Base-by-base conservation (phyloP, 64 coral and sea anemone species). In the Exaiptasia diaphana region DNA sequence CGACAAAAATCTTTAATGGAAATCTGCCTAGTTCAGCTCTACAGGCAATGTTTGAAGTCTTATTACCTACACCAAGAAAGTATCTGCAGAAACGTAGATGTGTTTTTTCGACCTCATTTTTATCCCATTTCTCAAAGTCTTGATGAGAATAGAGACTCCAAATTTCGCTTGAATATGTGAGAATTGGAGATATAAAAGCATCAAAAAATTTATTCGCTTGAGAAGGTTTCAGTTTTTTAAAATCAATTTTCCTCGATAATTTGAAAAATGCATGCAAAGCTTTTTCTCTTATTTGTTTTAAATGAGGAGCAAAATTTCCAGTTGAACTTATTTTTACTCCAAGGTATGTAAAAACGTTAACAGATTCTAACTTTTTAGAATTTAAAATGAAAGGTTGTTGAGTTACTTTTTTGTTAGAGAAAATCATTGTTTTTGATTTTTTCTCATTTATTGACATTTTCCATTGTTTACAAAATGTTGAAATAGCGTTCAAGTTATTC, bases 31-130 rank as follows among this genome's bases (percentile, higher is more conserved):
- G 57, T 62, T 79, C 25, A 22, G 2, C 73, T 29, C 46, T 62
- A 39, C 64, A 36, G 20, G 64, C 64, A 36, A 68, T 36, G 36
- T 68, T 68, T 20, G 64, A 36, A 18, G 38, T 30, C 59, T 78
- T 78, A n/a, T 38, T 78, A 20, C 24, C 38, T 35, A 78, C 52
- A 17, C 75, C 75, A 27, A 78, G 49, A 60, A 33, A 60, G 59
- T 39, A 61, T 78, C 50, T 78, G 42, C 75, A 61, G 59, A 54
- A 77, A 43, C 52, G 42, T 48, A 75, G 53, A 75, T 75, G 72
- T 24, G 53, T 45, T 48, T 53, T 75, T 50, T 75, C 50, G 24
- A 15, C 14, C 3, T 5, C 50, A 54, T 54, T 54, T 54, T 54
- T 54, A 18, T 18, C 50, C 50, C 50, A 54, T 22, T 5, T 54